Evolutionary conservation across 2,797 vertebrate genomes (phyloP), one percentile per base, ranked within the genome.

Genomic region (Clamator glandarius): DNA sequence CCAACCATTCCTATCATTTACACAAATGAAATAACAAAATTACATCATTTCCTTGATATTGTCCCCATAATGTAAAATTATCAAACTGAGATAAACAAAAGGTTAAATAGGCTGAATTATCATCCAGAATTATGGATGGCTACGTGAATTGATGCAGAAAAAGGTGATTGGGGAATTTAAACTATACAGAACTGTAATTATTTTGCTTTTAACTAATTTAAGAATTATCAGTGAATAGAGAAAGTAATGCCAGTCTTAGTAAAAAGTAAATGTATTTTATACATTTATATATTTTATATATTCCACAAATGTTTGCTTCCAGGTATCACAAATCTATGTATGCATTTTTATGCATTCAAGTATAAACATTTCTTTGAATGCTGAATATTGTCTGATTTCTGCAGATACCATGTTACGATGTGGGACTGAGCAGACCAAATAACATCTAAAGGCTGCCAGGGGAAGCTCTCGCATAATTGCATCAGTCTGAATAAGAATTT

Each of bases 1-100:
- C n/a, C n/a, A n/a, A n/a, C n/a, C n/a, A n/a, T n/a, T n/a, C n/a
- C n/a, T n/a, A n/a, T 76, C 66, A 92, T 92, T 97, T 97, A 94
- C n/a, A 93, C 74, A 96, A 97, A 96, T 95, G 86, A 97, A 94
- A 95, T 95, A 87, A 94, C 52, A 90, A 93, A 96, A 96, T 97
- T 95, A 96, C 88, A 93, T 89, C 46, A 97, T 96, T 98, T 96
- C 95, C 91, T 96, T 96, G 68, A 79, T 94, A 61, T 74, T 94
- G 61, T 95, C 31, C 62, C 54, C 61, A 90, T 88, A 78, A 96
- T 84, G 44, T 95, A 95, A 95, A 97, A 86, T 82, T 95, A 96
- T 66, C 93, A 89, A 95, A 96, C 74, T 90, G 66, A 97, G n/a
- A 78, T 61, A 62, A 97, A 75, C n/a, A 67, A 94, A 92, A 96